phyloP scores from a whole-genome alignment of 2,113 vertebrate genomes.

The Sinocyclocheilus grahami region DNA sequence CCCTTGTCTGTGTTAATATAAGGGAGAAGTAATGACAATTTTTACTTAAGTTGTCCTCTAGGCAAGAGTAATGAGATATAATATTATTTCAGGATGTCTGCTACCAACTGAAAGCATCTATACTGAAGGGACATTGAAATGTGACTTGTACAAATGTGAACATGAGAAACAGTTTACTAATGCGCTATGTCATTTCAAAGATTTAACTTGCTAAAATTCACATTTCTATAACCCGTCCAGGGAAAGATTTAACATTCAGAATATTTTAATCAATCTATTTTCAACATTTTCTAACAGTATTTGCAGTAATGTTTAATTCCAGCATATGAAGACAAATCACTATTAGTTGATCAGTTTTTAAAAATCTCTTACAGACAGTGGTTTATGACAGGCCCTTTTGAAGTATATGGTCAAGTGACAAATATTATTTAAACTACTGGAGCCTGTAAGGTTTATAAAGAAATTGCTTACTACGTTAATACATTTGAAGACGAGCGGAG shows the following conservation, averaged over 20 bases:
- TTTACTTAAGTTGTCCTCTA: not conserved
- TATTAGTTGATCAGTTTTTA: no score
- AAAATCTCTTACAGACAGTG: no score
- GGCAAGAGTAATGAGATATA: conserved; percentile 7
- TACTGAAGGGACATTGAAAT: not conserved
- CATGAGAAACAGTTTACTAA: not conserved
- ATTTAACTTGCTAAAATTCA: not conserved
- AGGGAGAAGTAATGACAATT: not conserved
- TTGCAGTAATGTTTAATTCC: not conserved
- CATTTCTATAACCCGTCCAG: not conserved
- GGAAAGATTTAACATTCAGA: not conserved
- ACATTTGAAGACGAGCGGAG: no score
- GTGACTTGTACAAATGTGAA: not conserved
- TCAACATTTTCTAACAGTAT: not conserved
- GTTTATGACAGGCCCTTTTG: no score
- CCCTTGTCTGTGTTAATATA: not conserved
- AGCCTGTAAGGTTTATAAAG: not conserved
- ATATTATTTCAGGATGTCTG: not conserved
- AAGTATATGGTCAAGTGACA: not conserved
- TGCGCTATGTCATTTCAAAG: not conserved
- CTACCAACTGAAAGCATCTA: not conserved
- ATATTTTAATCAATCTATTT: not conserved
- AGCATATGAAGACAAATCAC: not conserved
- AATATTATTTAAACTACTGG: not conserved
- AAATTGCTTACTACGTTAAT: not conserved